Base-by-base conservation (phyloP, 2,113 vertebrate species). In the Siniperca knerii region DNA sequence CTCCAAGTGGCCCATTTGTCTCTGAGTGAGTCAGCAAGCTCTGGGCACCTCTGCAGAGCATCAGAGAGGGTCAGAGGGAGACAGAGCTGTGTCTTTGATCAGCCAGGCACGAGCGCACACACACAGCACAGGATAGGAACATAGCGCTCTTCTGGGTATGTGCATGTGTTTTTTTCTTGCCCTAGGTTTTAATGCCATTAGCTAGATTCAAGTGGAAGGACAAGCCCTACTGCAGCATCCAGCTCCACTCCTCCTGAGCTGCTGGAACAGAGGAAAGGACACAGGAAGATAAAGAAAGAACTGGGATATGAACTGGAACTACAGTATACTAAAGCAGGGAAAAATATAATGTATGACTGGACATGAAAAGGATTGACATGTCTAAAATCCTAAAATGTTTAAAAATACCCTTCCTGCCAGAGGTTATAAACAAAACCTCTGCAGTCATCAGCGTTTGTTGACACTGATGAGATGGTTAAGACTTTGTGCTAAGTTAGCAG, bases 11-110 rank as follows among this genome's bases (percentile, higher is more conserved):
- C 86, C 81, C 90, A 86, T 89, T 93, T 93, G 89, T 92, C 90
- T 91, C 58, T 6, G 75, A 89, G 84, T 95, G 92, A 92, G 93
- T 94, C 94, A 94, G 94, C 86, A 82, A 81, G 88, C 88, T 89
- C 65, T 87, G 83, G 89, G 92, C 87, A 89, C 90, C 90, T 89
- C 90, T 87, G 85, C 85, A 88, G 84, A 90, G 83, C 87, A 57
- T 86, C 84, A 77, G 33, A 79, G 84, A 90, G 89, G 91, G 90
- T 93, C 90, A 90, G 68, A 76, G 78, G 67, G 68, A 92, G 81
- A 92, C 81, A 67, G 75, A 65, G 79, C 64, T 76, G 61, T 77
- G 82, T 71, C 74, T 93, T 88, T 90, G 84, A 91, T 85, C 85
- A 79, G 55, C 40, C 46, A 18, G 1, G 0, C 52, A 46, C 61